A percentile compares a stretch with the other conserved stretches of the same genome.
Conservation (phyloP, 2,113 vertebrate species). For the Machaerirhynchus nigripectus region DNA sequence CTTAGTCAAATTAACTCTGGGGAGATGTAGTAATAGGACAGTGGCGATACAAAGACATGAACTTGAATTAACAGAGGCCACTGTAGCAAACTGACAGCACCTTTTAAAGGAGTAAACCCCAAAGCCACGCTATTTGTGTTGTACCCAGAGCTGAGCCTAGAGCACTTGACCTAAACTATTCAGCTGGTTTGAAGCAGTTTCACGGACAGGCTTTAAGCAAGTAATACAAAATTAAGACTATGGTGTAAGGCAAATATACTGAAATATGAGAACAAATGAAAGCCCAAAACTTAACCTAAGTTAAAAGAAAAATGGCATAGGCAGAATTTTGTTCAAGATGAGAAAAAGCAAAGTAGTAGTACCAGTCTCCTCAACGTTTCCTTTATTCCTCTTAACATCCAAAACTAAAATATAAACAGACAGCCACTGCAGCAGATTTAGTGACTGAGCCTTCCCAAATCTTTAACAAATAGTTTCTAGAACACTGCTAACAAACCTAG, state of each 20-base stretch:
- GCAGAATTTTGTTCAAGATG: not conserved
- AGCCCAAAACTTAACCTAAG: not conserved
- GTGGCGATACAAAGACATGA: not conserved
- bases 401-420: not conserved
- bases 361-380: not conserved
- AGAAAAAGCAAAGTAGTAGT: not conserved
- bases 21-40: not conserved
- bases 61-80: not conserved
- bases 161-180: not conserved
- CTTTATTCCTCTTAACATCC: not conserved
- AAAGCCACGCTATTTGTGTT: accelerated
- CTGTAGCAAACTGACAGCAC: not conserved
- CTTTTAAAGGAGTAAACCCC: not conserved
- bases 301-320: not conserved
- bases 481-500: not conserved
- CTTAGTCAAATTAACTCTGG: not conserved
- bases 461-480: not conserved
- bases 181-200: not conserved
- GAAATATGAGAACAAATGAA: not conserved
- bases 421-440: not conserved
- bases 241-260: not conserved
- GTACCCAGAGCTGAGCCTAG: not conserved
- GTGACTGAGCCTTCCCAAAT: not conserved
- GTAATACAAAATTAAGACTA: not conserved
- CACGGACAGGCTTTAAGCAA: not conserved